These are phyloP conservation scores for Alfaro cultratus DNA, from an alignment of 2,797 vertebrate genomes.

Conservation along the genomic window DNA sequence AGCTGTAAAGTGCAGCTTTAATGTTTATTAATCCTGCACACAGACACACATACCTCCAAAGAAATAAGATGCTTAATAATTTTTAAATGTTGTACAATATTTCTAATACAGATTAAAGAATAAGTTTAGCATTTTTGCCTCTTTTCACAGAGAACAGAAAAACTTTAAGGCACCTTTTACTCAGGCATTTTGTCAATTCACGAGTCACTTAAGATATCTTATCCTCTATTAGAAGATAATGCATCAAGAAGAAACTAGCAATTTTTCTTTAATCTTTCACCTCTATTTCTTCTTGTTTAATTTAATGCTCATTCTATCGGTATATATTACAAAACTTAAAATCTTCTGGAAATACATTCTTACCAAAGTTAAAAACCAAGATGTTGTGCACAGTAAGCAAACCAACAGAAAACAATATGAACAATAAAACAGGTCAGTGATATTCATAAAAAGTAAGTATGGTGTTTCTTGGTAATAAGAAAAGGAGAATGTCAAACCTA, in stretches of 20 bases:
- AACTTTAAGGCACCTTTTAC: not conserved
- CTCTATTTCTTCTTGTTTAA: not conserved
- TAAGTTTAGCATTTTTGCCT: not conserved
- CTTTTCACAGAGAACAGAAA: not conserved
- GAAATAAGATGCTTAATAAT: not conserved
- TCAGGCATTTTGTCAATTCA: not conserved
- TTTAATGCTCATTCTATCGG: not conserved
- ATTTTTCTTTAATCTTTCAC: not conserved
- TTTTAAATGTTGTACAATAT: not conserved
- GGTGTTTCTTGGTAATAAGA: not conserved
- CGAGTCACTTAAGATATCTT: not conserved
- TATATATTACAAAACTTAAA: not conserved
- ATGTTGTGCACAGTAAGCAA: not conserved
- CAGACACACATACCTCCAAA: not conserved
- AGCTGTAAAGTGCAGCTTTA: constrained; percentile 20
- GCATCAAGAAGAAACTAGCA: not conserved
- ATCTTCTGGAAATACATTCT: not conserved
- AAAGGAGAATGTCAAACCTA: not conserved
- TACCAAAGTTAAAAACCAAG: not conserved
- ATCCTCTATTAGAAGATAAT: not conserved
- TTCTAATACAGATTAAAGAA: not conserved
- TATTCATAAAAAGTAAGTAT: not conserved
- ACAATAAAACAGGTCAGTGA: not conserved
- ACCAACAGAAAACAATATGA: not conserved
- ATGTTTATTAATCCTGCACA: not conserved